These are phyloP conservation scores for Gouania willdenowi DNA, from an alignment of 2,797 vertebrate genomes.

Conservation along the genomic window DNA sequence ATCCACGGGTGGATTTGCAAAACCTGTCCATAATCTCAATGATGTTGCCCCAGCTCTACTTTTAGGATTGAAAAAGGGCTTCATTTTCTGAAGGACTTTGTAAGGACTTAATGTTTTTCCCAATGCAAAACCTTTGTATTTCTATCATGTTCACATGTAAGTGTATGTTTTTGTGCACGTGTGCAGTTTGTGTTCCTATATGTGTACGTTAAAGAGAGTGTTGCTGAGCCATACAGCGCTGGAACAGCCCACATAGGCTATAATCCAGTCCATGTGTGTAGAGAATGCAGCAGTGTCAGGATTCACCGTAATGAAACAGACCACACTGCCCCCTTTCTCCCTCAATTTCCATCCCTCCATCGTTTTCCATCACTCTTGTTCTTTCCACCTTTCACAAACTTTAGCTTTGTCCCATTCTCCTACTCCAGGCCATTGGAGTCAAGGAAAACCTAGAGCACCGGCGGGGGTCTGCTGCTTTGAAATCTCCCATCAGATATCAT, in stretches of 20 bases:
- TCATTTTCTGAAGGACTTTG: too few relatives aligned
- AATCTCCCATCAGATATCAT: conserved; percentile 59
- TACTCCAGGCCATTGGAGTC: conserved; percentile 28
- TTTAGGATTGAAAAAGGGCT: conserved; percentile 58
- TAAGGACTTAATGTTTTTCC: too few relatives aligned
- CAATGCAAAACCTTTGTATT: conserved; percentile 27
- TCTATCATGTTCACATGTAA: conserved; percentile 31
- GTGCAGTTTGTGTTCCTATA: conserved; percentile 1
- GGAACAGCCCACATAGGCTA: conserved; percentile 64
- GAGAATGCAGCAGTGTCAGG: conserved; percentile 75
- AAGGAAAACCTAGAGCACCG: conserved; percentile 45
- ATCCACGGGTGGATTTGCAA: conserved; percentile 70
- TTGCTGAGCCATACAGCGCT: conserved; percentile 55
- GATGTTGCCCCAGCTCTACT: conserved; percentile 44
- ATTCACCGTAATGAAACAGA: conserved; percentile 75
- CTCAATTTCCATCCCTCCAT: conserved; percentile 59
- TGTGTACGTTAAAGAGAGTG: conserved; percentile 22
- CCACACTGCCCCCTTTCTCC: conserved; percentile 69
- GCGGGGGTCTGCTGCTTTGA: conserved; percentile 20
- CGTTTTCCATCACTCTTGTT: conserved; percentile 51
- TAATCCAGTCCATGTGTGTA: conserved; percentile 76
- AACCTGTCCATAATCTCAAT: conserved; percentile 58
- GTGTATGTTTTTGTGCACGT: conserved; percentile 33
- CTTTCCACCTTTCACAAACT: conserved; percentile 46
- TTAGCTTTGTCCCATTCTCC: conserved; percentile 12